phyloP scores from a whole-genome alignment of 2,888 invertebrate genomes.

The Meloe dianella region DNA sequence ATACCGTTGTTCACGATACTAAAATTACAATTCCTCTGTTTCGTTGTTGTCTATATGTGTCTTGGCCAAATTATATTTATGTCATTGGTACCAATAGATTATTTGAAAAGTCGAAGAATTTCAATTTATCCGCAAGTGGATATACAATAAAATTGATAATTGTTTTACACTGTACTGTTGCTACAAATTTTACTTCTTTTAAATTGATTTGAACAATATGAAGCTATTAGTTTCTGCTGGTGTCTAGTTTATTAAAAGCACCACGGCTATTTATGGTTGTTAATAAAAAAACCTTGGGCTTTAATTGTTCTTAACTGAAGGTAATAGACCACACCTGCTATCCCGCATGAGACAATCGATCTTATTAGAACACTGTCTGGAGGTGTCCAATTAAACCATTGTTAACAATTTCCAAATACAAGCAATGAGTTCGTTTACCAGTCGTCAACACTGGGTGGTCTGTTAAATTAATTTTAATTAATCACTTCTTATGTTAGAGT shows the following conservation, averaged over 20 bases:
- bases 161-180: background rate
- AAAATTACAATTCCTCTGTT: background rate
- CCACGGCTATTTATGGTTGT: conserved; percentile 26
- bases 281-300: conserved; percentile 49
- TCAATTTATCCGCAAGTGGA: background rate
- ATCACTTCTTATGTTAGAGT: conserved; percentile 4
- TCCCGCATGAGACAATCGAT: conserved; percentile 50
- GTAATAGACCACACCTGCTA: conserved; percentile 57
- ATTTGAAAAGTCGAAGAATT: background rate
- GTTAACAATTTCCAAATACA: background rate
- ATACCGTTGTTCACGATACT: conserved; percentile 24
- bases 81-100: conserved; percentile 28
- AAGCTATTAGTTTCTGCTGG: conserved; percentile 52
- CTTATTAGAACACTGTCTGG: conserved; percentile 23
- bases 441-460: conserved; percentile 2
- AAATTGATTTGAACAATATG: conserved; percentile 34
- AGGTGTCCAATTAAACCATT: conserved; percentile 15
- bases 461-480: conserved; percentile 32
- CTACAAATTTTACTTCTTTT: background rate
- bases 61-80: conserved; percentile 29
- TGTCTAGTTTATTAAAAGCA: conserved; percentile 47
- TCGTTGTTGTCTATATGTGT: background rate
- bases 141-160: conserved; percentile 1
- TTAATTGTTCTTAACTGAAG: conserved; percentile 56
- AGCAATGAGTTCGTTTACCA: conserved; percentile 6